A percentile compares a stretch with the other conserved stretches of the same genome.
These are phyloP conservation scores for Chouioia cunea DNA, from an alignment of 2,888 invertebrate species.

Conservation along the genomic window DNA sequence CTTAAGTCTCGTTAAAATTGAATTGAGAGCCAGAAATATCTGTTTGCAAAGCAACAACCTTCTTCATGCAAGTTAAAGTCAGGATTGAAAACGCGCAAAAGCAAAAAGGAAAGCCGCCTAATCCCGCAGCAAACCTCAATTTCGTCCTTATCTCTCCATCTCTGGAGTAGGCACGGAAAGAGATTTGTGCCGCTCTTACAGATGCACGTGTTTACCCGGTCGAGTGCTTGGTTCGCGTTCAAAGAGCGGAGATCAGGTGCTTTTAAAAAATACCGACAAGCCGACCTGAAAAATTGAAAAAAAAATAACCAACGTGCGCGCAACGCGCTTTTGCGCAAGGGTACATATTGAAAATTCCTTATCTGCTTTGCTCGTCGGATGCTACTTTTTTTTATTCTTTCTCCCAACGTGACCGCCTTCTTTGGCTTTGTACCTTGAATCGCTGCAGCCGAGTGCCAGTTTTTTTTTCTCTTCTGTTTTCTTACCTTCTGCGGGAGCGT, in stretches of 20 bases:
- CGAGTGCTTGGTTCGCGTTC: slow-evolving; percentile 19
- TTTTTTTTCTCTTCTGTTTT: slow-evolving; percentile 14
- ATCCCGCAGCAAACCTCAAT: slow-evolving; percentile 36
- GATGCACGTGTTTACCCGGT: slow-evolving; percentile 40
- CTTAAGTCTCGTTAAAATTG: too few species aligned
- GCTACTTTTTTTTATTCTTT: slow-evolving; percentile 6
- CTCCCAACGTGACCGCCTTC: background rate
- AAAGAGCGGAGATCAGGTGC: slow-evolving; percentile 32
- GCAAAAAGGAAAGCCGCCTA: slow-evolving; percentile 11
- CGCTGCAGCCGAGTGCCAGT: slow-evolving; percentile 15
- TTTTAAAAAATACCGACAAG: slow-evolving; percentile 44
- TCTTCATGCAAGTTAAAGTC: too few species aligned
- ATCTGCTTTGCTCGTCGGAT: slow-evolving; percentile 13
- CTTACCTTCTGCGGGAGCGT: slow-evolving; percentile 2
- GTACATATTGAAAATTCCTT: slow-evolving; percentile 45
- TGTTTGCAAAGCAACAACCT: background rate
- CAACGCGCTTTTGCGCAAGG: slow-evolving; percentile 1
- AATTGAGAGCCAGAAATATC: too few species aligned
- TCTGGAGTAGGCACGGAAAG: slow-evolving; percentile 3
- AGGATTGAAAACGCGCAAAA: too few species aligned
- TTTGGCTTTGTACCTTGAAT: slow-evolving; percentile 31
- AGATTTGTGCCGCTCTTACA: slow-evolving; percentile 26
- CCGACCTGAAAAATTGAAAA: slow-evolving; percentile 30
- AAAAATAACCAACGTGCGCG: background rate
- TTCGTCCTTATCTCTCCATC: slow-evolving; percentile 43